These are phyloP conservation scores for Pituophis catenifer DNA, from an alignment of 2,113 vertebrate species.

Conservation along the genomic window DNA sequence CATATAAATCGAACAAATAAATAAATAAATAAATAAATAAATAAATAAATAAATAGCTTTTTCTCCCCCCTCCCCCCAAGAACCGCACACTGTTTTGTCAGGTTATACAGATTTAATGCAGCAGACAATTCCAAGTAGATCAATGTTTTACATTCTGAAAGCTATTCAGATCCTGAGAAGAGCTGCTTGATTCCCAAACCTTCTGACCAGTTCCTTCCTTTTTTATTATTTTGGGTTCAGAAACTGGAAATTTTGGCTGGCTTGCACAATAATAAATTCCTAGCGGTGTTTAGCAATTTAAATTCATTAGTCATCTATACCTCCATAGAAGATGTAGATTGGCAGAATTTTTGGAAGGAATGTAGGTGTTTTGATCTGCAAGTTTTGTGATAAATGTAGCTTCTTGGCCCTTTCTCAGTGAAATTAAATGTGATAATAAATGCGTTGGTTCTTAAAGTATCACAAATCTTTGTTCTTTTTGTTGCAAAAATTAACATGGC, in stretches of 20 bases:
- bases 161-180: neutral
- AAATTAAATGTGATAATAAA: neutral
- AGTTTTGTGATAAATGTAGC: neutral
- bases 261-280: conserved; percentile 21
- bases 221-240: neutral
- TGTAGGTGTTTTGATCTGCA: neutral
- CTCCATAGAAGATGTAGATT: neutral
- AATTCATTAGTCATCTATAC: neutral
- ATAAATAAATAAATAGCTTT: no score
- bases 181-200: neutral
- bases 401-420: neutral
- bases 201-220: neutral
- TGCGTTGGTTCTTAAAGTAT: neutral
- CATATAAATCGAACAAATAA: no score
- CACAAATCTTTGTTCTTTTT: neutral
- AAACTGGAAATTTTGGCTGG: conserved; percentile 39
- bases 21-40: no score
- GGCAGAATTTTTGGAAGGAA: neutral
- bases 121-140: neutral
- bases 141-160: neutral
- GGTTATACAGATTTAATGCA: conserved; percentile 4
- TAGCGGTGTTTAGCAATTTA: conserved; percentile 20
- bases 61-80: neutral
- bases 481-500: neutral
- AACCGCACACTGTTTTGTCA: neutral